Evolutionary conservation across 92 coral and sea anemone genomes (phyloP).

Genomic region (Epizoanthus scotinus): DNA sequence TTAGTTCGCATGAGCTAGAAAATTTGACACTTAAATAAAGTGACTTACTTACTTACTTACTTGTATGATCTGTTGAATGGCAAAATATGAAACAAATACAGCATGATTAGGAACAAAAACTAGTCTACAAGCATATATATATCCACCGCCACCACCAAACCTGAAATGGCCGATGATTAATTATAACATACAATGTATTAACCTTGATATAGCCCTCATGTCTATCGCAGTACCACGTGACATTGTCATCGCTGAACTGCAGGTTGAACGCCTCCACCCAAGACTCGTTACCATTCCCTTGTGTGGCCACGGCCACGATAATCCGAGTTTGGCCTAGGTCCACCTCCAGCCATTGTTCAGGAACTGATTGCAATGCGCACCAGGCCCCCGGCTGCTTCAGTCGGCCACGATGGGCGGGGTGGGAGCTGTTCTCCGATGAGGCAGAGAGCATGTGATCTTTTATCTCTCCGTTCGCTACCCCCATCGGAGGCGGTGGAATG

Average conservation of each 20-base stretch:
- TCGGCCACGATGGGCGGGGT: slow-evolving; percentile 54
- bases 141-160: no score
- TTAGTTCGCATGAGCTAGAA: no score
- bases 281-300: slow-evolving; percentile 58
- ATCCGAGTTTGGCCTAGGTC: slow-evolving; percentile 59
- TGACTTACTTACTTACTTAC: no score
- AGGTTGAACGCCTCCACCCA: slow-evolving; percentile 67
- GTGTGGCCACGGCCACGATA: slow-evolving; percentile 69
- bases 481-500: slow-evolving; percentile 55
- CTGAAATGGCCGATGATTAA: no score
- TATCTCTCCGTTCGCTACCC: slow-evolving; percentile 51
- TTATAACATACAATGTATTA: background rate
- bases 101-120: no score
- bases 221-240: slow-evolving; percentile 80
- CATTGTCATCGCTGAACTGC: slow-evolving; percentile 62
- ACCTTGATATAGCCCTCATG: slow-evolving; percentile 66
- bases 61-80: no score
- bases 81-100: no score
- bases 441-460: slow-evolving; percentile 47
- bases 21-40: no score
- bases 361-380: slow-evolving; percentile 59
- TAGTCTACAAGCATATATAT: no score
- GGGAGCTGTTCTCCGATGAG: slow-evolving; percentile 43
- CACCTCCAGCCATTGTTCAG: slow-evolving; percentile 73
- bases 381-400: slow-evolving; percentile 52